These are phyloP conservation scores for Ceramica pisi DNA, from an alignment of 2,888 invertebrate species.

Conservation along the genomic window DNA sequence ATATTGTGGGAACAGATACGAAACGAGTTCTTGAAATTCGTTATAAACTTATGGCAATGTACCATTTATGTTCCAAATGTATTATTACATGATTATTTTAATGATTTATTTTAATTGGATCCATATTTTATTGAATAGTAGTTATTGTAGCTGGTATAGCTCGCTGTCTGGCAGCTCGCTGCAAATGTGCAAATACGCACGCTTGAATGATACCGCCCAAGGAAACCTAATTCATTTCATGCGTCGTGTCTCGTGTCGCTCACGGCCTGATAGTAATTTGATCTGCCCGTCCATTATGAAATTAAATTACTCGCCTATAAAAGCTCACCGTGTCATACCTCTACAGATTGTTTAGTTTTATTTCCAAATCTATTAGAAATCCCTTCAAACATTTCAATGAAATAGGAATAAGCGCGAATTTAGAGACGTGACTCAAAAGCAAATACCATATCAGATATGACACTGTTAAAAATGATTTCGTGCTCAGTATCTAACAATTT, in stretches of 20 bases:
- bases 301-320: conserved; percentile 79
- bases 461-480: conserved; percentile 71
- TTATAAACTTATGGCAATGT: conserved; percentile 63
- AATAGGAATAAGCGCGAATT: conserved; percentile 32
- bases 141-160: conserved; percentile 73
- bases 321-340: conserved; percentile 59
- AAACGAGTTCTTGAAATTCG: conserved; percentile 67
- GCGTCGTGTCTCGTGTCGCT: conserved; percentile 80
- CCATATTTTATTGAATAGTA: conserved; percentile 64
- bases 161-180: conserved; percentile 63
- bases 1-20: conserved; percentile 70
- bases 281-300: conserved; percentile 81
- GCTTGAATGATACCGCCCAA: conserved; percentile 75
- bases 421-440: conserved; percentile 55
- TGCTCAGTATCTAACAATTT: conserved; percentile 75
- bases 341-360: conserved; percentile 13
- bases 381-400: conserved; percentile 12
- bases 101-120: conserved; percentile 67
- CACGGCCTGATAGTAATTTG: conserved; percentile 80
- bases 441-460: conserved; percentile 64
- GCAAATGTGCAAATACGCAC: conserved; percentile 68
- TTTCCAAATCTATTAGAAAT: conserved; percentile 16
- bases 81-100: conserved; percentile 50
- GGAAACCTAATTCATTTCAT: conserved; percentile 82
- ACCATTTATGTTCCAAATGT: conserved; percentile 63